These are phyloP conservation scores for Clarias fuscus DNA, from an alignment of 2,797 vertebrate genomes.

Conservation along the genomic window DNA sequence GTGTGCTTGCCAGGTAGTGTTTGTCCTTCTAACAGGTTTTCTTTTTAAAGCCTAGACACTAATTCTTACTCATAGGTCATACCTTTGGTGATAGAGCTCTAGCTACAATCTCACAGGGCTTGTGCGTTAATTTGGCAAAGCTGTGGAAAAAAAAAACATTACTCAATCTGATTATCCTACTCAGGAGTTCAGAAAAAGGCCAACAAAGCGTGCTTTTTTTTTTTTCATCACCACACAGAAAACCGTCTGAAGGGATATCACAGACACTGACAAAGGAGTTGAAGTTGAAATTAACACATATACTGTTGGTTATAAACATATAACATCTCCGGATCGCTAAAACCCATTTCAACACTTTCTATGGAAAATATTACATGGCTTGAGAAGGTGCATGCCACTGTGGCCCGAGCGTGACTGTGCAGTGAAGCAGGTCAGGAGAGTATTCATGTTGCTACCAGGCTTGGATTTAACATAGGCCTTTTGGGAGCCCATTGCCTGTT, in stretches of 20 bases:
- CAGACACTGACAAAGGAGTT: neutral
- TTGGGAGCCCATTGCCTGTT: conserved; percentile 19
- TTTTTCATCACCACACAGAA: neutral
- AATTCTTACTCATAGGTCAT: conserved; percentile 45
- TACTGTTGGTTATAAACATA: neutral
- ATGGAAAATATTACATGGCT: conserved; percentile 72
- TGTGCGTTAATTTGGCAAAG: conserved; percentile 29
- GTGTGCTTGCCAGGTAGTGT: neutral
- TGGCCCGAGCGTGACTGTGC: conserved; percentile 70
- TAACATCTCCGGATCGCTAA: conserved; percentile 64
- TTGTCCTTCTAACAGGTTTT: conserved; percentile 21
- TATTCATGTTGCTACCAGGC: conserved; percentile 70
- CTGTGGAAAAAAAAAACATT: conserved; percentile 35
- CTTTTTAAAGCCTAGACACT: conserved; percentile 22
- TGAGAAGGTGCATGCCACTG: conserved; percentile 73
- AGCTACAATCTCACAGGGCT: conserved; percentile 31
- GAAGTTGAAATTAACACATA: too few species aligned
- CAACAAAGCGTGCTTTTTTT: neutral
- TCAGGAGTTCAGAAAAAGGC: conserved; percentile 33
- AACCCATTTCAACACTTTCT: conserved; percentile 66
- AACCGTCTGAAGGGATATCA: neutral
- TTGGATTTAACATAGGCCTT: conserved; percentile 53
- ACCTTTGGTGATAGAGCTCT: conserved; percentile 40
- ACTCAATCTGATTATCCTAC: conserved; percentile 54
- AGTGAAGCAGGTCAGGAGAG: conserved; percentile 56